Base-by-base conservation (phyloP, 1,140 invertebrate species). In the Pygmarrhopalites habei region DNA sequence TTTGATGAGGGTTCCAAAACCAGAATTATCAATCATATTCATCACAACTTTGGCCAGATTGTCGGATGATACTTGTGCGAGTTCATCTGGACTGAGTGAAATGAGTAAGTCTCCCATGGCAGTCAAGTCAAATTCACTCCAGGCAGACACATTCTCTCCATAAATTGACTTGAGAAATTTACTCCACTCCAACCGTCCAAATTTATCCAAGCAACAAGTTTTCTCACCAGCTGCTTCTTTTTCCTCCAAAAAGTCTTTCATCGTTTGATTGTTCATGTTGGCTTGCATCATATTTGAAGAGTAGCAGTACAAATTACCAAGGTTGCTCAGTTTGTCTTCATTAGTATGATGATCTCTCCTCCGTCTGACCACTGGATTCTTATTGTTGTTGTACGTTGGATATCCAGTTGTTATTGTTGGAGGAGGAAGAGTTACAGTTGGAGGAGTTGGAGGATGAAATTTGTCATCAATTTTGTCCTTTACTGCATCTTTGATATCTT, bases 301-400 rank as follows among this genome's bases (percentile, higher is more conserved):
- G 43, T 68, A 71, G 28, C 63, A 71, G 15, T 65, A 44, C 17
- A 70, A 32, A 59, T 60, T 70, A 25, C 65, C 65, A 46, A 70
- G 59, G 21, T 17, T 51, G 7, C 41, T 57, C 3, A 60, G 19
- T 26, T 35, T 47, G 17, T 43, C 41, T 25, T 43, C 43, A 28
- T 43, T 29, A n/a, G 1, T 10, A 35, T 15, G 32, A 35, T 15
- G 32, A 35, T 15, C 5, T 35, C 32, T 35, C 32, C 32, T 35
- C 5, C 15, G 15, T 35, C 15, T 35, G 32, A 7, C 32, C 32
- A 35, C 32, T 35, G 32, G 32, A 35, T 35, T 35, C 32, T 7
- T 35, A 35, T 35, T 35, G 32, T 35, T 35, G 32, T 35, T 35
- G 32, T 35, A n/a, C 15, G 32, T 52, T 26, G 15, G 2, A 12